Evolutionary conservation across 2,113 vertebrate species (phyloP).

Genomic region (Pomatostomus ruficeps): DNA sequence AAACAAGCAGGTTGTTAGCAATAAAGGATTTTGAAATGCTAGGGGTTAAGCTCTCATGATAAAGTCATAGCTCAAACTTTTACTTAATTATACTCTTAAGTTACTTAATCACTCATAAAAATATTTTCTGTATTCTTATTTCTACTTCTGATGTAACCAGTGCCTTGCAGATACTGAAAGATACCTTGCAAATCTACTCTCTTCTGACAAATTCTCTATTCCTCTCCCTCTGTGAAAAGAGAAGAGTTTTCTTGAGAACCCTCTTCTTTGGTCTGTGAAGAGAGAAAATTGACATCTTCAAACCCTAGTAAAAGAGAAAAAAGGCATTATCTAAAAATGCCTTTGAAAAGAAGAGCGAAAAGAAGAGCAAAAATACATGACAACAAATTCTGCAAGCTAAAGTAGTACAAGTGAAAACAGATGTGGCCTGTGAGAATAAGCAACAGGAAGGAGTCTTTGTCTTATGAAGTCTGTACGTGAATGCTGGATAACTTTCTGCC

Average conservation of each 20-base stretch:
- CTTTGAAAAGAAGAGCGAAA: neutral
- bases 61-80: neutral
- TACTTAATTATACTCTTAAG: neutral
- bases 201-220: neutral
- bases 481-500: neutral
- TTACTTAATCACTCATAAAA: neutral
- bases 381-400: neutral
- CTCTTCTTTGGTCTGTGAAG: neutral
- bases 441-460: neutral
- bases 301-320: neutral
- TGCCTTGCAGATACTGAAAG: neutral
- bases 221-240: neutral
- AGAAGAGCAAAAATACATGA: neutral
- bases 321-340: neutral
- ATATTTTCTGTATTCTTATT: neutral
- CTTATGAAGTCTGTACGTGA: neutral
- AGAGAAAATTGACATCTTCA: neutral
- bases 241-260: neutral
- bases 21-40: neutral
- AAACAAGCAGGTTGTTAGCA: neutral
- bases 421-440: neutral
- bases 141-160: neutral
- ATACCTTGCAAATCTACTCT: neutral
- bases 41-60: neutral
- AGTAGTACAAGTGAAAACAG: neutral